These are phyloP conservation scores for Ostrea denselamellosa DNA, from an alignment of 1,140 invertebrate genomes.

Conservation along the genomic window DNA sequence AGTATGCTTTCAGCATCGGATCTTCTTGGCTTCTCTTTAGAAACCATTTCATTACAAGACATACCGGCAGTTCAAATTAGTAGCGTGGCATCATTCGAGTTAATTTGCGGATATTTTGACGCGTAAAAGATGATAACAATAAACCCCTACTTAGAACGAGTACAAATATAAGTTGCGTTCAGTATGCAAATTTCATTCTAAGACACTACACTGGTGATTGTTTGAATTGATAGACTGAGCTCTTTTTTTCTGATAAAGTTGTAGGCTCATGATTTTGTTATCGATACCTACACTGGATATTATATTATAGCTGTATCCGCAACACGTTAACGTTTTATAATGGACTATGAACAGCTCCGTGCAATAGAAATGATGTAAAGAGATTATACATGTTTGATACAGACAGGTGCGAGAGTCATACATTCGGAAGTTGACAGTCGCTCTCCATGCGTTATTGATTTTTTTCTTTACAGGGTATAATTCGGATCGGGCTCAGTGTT, in stretches of 20 bases:
- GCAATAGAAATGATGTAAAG: neutral
- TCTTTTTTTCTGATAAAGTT: too few relatives aligned
- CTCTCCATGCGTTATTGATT: neutral
- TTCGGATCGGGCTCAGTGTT: neutral
- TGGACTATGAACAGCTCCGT: neutral
- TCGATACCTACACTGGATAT: neutral
- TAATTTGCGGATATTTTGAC: too few relatives aligned
- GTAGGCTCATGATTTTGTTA: neutral
- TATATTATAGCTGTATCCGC: neutral
- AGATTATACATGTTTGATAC: neutral
- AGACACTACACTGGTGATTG: neutral
- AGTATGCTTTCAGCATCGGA: too few relatives aligned
- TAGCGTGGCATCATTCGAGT: too few relatives aligned
- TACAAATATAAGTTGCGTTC: neutral
- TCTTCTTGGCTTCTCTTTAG: too few relatives aligned
- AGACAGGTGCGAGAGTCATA: neutral
- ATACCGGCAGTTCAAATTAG: too few relatives aligned
- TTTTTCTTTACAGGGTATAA: constrained; percentile 7
- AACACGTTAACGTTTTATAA: neutral
- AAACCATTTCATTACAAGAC: too few relatives aligned
- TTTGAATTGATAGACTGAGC: neutral
- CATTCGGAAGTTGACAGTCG: neutral
- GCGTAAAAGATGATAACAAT: neutral
- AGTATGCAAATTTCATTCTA: neutral
- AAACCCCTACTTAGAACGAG: neutral